Evolutionary conservation across 2,797 vertebrate species (phyloP), one percentile per base, ranked within the genome.

Genomic region (Malacoraja senta): DNA sequence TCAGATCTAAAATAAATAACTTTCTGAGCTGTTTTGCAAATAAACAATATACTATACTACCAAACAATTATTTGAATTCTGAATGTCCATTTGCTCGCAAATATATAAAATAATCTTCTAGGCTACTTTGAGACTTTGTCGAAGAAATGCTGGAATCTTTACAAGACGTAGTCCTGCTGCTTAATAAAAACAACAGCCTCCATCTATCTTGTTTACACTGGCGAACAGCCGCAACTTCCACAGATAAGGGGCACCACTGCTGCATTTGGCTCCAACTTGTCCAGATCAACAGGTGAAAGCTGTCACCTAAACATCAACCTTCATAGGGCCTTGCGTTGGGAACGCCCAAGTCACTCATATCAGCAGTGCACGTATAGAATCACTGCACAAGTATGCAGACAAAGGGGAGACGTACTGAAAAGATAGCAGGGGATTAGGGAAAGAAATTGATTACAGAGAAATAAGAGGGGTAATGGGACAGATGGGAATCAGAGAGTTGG

Each of bases 191-290:
- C 15, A 93, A 77, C 93, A 32, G 44, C 79, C 94, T 81, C 63
- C 21, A 71, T 68, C 15, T 93, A 94, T 91, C 93, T n/a, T 94
- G 93, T 94, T 96, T 94, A 93, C 0, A 0, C 1, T 94, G 94
- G 94, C 63, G n/a, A 78, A 4, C 38, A 0, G 93, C 93, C 94
- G 94, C 79, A 58, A 78, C 35, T 15, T 1, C 86, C 88, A 72
- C 93, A 83, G 93, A 86, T 91, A 2, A 15, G 19, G 93, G 68
- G 93, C 74, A 26, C 80, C 13, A 8, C 17, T 63, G 93, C 80
- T 65, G 79, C 93, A 71, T 74, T 77, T 91, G 80, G 83, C 2
- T 94, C 17, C 71, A 91, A 58, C 63, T 78, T 93, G 88, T 80
- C 58, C 84, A 78, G 93, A 65, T 76, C 84, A 94, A 86, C 53